Base-by-base conservation (phyloP, 2,113 vertebrate genomes). In the Lamprologus speciosus region DNA sequence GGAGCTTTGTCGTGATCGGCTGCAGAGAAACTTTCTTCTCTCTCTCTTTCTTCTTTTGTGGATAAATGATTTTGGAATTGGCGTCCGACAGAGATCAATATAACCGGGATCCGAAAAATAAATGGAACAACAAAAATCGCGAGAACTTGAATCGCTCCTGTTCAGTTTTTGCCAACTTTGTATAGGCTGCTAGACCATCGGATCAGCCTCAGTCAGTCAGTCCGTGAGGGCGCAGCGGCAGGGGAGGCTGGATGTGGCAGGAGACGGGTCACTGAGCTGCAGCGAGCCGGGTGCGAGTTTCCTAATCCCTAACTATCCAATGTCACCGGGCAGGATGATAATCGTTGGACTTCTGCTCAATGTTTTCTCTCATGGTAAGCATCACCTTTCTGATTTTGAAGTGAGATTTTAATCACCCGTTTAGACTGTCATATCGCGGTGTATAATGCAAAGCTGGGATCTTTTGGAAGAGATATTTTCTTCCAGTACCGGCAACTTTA, bases 321-420 rank as follows among this genome's bases (percentile, higher is more conserved):
- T 94, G 92, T 92, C 88, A 80, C 75, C 87, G 82, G 89, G 90
- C 93, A 95, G 89, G 90, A 96, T 96, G 94, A 86, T 95, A 88
- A 89, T 95, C 92, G 55, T 94, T 85, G 96, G 94, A 95, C 91
- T 96, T 57, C 91, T 96, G 89, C 91, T 95, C 85, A 88, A 83
- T 28, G 88, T 95, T 88, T 89, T 95, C 85, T 94, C 83, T 87
- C 86, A 88, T 19, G 93, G 96, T 96, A 87, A 87, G 94, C 8
- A 16, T 4, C 31, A 10, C 1, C 4, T 68, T 79, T 65, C 4
- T 37, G 7, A 14, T 63, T 14, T 33, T 16, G 42, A 9, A 45
- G 5, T 83, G 6, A 68, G 9, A 63, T 12, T 45, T 14, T 63
- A 37, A 68, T 7, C 12, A 35, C 63, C 16, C 3, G 28, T 53